A percentile compares a stretch with the other conserved stretches of the same genome.
Evolutionary conservation across 1,140 invertebrate species (phyloP).

Genomic region (Thereuonema tuberculata): DNA sequence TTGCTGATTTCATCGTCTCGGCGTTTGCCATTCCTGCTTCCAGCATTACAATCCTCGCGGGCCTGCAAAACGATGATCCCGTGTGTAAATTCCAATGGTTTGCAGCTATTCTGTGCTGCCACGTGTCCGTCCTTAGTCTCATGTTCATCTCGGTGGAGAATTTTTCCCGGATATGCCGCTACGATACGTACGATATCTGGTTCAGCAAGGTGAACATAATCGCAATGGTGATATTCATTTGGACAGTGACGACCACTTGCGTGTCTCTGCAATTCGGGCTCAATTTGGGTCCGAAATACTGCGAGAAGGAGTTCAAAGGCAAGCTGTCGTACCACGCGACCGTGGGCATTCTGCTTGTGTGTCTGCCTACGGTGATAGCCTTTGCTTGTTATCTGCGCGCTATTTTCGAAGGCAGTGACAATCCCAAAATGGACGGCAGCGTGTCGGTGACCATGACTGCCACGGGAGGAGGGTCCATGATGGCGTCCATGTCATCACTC

Average conservation of each 20-base stretch:
- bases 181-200: conserved; percentile 15
- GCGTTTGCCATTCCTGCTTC: conserved; percentile 53
- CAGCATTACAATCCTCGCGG: conserved; percentile 45
- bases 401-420: conserved; percentile 2
- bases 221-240: neutral
- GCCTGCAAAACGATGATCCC: conserved; percentile 39
- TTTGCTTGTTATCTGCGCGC: conserved; percentile 17
- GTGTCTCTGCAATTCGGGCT: conserved; percentile 6
- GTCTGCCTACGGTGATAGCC: conserved; percentile 24
- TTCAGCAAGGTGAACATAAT: conserved; percentile 15
- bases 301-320: neutral
- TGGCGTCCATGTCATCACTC: conserved; percentile 42
- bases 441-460: conserved; percentile 2
- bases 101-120: conserved; percentile 45
- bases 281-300: conserved; percentile 9
- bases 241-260: neutral
- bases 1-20: conserved; percentile 58
- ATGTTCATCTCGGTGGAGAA: conserved; percentile 46
- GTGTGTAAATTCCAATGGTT: conserved; percentile 54
- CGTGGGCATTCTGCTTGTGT: conserved; percentile 12
- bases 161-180: conserved; percentile 16
- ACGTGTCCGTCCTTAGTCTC: conserved; percentile 48
- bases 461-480: conserved; percentile 30
- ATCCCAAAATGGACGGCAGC: neutral
- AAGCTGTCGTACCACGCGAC: conserved; percentile 14